Evolutionary conservation across 2,113 vertebrate genomes (phyloP).

Genomic region (Labeo catla): DNA sequence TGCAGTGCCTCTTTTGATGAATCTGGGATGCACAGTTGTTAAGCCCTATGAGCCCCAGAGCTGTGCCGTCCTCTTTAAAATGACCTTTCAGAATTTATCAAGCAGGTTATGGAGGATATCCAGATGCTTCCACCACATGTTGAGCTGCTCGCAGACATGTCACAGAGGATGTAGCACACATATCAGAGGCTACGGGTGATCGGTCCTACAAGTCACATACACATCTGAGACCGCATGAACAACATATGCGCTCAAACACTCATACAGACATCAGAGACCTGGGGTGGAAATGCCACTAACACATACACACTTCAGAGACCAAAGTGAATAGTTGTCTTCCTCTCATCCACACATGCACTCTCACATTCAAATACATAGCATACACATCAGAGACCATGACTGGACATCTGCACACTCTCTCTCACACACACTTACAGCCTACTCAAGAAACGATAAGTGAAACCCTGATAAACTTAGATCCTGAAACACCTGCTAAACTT

Average conservation of each 20-base stretch:
- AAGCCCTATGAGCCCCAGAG: conserved; percentile 10
- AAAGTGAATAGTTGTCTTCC: background rate
- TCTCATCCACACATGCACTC: background rate
- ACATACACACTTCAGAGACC: conserved; percentile 1
- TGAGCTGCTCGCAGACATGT: conserved; percentile 19
- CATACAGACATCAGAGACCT: conserved; percentile 6
- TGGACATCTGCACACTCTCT: background rate
- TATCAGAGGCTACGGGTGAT: conserved; percentile 27
- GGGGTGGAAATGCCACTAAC: background rate
- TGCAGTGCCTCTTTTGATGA: background rate
- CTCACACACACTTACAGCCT: background rate
- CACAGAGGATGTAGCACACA: conserved; percentile 36
- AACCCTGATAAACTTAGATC: background rate
- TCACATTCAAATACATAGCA: conserved; percentile 4
- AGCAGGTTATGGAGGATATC: conserved; percentile 32
- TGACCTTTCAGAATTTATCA: conserved; percentile 40
- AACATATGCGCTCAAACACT: background rate
- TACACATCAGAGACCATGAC: background rate
- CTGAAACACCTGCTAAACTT: background rate
- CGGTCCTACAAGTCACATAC: conserved; percentile 2
- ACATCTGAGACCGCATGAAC: conserved; percentile 11
- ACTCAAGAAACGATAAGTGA: background rate
- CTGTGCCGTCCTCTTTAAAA: conserved; percentile 1
- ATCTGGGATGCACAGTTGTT: conserved; percentile 30
- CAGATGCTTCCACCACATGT: conserved; percentile 44